A percentile compares a stretch with the other conserved stretches of the same genome.
Evolutionary conservation across 2,113 vertebrate genomes (phyloP).

Genomic region (Theristicus caerulescens): DNA sequence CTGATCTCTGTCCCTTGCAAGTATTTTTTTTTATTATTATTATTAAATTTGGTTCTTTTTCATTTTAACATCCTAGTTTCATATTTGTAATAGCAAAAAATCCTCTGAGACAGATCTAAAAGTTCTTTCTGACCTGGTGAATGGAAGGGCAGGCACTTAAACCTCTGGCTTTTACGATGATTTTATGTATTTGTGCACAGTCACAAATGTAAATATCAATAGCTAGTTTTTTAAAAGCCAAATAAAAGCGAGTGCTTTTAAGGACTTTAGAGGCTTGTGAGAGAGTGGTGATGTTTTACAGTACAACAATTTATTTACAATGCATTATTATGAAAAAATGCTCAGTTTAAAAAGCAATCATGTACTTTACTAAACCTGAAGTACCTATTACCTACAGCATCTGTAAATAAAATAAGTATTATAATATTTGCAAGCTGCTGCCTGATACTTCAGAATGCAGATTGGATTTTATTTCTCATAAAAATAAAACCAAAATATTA

Average conservation of each 20-base stretch:
- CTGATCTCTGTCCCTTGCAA: constrained; percentile 78
- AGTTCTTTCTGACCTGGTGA: constrained; percentile 65
- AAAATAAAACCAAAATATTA: constrained; percentile 2
- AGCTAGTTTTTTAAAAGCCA: constrained; percentile 68
- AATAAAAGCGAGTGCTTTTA: constrained; percentile 75
- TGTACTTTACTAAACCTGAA: constrained; percentile 32
- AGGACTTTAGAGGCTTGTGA: constrained; percentile 65
- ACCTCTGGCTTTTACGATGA: constrained; percentile 69
- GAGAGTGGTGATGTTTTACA: constrained; percentile 20
- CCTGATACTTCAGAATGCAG: neutral
- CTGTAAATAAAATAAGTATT: constrained; percentile 40
- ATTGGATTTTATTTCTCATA: neutral
- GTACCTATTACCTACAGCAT: constrained; percentile 31
- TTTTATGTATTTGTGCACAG: constrained; percentile 71
- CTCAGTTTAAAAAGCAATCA: constrained; percentile 48
- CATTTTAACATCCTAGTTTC: constrained; percentile 69
- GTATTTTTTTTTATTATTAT: constrained; percentile 67
- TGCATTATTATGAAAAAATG: constrained; percentile 58
- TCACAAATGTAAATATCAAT: constrained; percentile 70
- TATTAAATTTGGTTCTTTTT: constrained; percentile 80
- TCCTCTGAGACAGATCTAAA: constrained; percentile 73
- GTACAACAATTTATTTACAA: constrained; percentile 47
- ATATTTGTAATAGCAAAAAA: constrained; percentile 77
- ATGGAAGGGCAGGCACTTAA: constrained; percentile 48
- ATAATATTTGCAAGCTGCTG: constrained; percentile 4